Evolutionary conservation across 2,888 invertebrate species (phyloP).

Genomic region (Andrena bucephala): DNA sequence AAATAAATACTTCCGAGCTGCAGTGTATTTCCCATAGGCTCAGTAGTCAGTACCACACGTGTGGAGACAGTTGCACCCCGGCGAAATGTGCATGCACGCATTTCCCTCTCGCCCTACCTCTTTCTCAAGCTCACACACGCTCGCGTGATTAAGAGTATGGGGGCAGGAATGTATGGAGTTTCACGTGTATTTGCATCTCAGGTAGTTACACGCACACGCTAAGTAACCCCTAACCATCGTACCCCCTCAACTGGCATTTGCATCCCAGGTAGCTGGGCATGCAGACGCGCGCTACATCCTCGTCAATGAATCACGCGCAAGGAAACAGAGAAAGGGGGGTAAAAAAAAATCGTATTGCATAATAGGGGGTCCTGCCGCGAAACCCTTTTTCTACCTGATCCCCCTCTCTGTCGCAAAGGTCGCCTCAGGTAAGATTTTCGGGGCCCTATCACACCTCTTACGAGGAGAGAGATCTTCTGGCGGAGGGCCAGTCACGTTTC

Average conservation of each 20-base stretch:
- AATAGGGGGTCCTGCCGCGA: conserved; percentile 71
- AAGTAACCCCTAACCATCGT: conserved; percentile 38
- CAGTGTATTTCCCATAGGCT: conserved; percentile 40
- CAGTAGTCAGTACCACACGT: conserved; percentile 14
- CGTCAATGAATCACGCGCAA: conserved; percentile 63
- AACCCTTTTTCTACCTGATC: conserved; percentile 84
- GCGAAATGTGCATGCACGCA: conserved; percentile 35
- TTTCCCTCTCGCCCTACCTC: not conserved
- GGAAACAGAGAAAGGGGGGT: conserved; percentile 45
- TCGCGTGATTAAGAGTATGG: not conserved
- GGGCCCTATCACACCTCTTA: conserved; percentile 82
- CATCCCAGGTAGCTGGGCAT: conserved; percentile 72
- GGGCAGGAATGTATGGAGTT: conserved; percentile 24
- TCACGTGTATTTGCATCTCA: conserved; percentile 73
- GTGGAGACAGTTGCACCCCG: conserved; percentile 34
- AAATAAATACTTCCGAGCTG: not conserved
- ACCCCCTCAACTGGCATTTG: conserved; percentile 69
- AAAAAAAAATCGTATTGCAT: conserved; percentile 76
- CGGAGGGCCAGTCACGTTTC: conserved; percentile 74
- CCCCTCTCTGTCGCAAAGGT: conserved; percentile 79
- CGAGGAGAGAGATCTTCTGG: conserved; percentile 72
- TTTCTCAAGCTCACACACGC: not conserved
- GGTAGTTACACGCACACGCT: conserved; percentile 62
- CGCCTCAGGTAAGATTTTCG: conserved; percentile 83
- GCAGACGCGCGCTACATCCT: conserved; percentile 44